Percentiles rank a stretch among this genome's conserved stretches.
Conservation (phyloP, 2,888 invertebrate genomes). For the Drosophila vallismaia region DNA sequence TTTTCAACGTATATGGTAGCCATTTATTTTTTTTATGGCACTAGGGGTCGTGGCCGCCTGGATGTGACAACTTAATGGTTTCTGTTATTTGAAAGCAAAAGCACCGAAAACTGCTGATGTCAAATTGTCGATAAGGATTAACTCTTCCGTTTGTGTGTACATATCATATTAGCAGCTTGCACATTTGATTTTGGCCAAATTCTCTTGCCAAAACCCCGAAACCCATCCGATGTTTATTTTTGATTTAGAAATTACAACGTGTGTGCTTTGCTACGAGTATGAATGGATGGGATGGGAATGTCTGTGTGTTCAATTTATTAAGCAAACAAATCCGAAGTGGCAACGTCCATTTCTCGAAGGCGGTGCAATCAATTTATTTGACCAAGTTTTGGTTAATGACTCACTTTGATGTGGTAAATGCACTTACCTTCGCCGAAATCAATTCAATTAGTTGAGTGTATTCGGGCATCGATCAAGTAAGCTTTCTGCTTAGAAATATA, state of each 20-base stretch:
- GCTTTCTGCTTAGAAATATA: not conserved
- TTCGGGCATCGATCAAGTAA: not conserved
- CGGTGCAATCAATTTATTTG: constrained; percentile 35
- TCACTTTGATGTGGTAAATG: constrained; percentile 39
- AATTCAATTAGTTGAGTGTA: constrained; percentile 20
- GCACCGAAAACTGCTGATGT: constrained; percentile 78
- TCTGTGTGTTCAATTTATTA: constrained; percentile 66
- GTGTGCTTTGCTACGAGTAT: constrained; percentile 5
- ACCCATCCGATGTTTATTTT: constrained; percentile 61
- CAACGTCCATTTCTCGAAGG: constrained; percentile 21
- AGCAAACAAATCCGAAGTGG: constrained; percentile 56
- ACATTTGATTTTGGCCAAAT: constrained; percentile 71
- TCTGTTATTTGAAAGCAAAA: constrained; percentile 78
- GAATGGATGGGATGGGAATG: not conserved
- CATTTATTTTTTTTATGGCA: constrained; percentile 20
- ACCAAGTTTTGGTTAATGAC: constrained; percentile 43
- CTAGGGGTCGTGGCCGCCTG: constrained; percentile 46
- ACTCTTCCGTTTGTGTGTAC: constrained; percentile 77
- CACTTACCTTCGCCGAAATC: constrained; percentile 21
- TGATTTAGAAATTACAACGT: constrained; percentile 66
- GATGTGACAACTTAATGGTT: constrained; percentile 79
- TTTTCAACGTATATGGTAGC: constrained; percentile 18
- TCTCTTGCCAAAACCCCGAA: not conserved
- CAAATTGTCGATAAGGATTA: constrained; percentile 79
- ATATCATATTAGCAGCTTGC: constrained; percentile 73